Percentiles rank a stretch among this genome's conserved stretches.
phyloP scores from a whole-genome alignment of 2,797 vertebrate species.

The Streptopelia turtur region DNA sequence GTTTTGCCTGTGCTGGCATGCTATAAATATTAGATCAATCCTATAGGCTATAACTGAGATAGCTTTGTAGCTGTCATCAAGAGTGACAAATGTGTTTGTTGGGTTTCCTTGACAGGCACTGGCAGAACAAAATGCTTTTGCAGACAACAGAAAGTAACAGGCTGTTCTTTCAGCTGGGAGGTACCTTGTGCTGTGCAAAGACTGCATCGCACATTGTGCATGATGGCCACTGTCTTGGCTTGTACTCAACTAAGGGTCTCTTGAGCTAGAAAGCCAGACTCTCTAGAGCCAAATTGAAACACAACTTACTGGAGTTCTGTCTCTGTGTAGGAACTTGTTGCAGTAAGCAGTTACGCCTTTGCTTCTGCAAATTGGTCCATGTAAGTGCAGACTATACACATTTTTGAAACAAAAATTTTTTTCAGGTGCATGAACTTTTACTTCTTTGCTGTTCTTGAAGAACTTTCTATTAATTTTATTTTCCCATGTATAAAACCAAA shows the following conservation, averaged over 20 bases:
- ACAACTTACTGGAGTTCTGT: neutral
- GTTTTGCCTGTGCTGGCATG: slow-evolving; percentile 28
- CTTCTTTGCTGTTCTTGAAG: neutral
- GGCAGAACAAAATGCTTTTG: neutral
- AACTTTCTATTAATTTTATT: neutral
- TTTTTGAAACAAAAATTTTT: neutral
- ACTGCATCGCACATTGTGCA: neutral
- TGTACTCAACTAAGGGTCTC: neutral
- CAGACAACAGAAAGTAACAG: neutral
- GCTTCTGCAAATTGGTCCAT: neutral
- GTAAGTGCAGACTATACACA: neutral
- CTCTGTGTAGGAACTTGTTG: neutral
- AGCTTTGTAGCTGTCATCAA: slow-evolving; percentile 36
- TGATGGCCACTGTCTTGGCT: neutral
- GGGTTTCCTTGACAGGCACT: neutral
- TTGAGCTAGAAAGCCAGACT: neutral
- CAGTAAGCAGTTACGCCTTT: neutral
- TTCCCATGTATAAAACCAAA: neutral
- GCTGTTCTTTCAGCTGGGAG: neutral
- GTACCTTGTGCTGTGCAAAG: neutral
- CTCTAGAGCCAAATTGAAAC: neutral
- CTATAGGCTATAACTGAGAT: slow-evolving; percentile 22
- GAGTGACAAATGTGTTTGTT: slow-evolving; percentile 13
- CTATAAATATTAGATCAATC: slow-evolving; percentile 50
- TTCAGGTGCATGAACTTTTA: neutral